Base-by-base conservation (phyloP, 2,888 invertebrate genomes). In the Sarcophaga variegata region DNA sequence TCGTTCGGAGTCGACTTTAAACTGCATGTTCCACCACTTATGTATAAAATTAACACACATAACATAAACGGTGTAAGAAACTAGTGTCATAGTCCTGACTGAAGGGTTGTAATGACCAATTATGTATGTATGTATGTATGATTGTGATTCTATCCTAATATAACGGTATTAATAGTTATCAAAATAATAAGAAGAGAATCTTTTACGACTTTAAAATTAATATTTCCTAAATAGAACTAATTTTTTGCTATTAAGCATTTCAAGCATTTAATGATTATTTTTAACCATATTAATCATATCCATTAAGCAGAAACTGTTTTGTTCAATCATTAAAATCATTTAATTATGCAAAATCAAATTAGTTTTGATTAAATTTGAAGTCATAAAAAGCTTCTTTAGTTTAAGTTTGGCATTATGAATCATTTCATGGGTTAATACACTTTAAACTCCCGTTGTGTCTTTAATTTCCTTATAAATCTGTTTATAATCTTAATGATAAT, bases 401-500 rank as follows among this genome's bases (percentile, higher is more conserved):
- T 66, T 66, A 37, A 6, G 12, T 54, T 14, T 54, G 12, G 14
- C 1, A 54, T 54, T 54, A 69, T 72, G 70, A 76, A 63, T 76
- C 14, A 69, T 63, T 76, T 54, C 70, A 77, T 62, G 78, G 78
- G 49, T 83, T 83, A 72, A 72, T 78, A 45, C 17, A 54, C 54
- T 54, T 37, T 27, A 67, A 67, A 67, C 66, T 74, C 66, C 72
- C 62, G 49, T 72, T 77, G 60, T 77, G 60, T 49, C 66, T 72
- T 77, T 2, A 59, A 71, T 83, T 67, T 78, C 71, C 66, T 49
- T 83, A 72, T 72, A 78, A 83, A 78, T 72, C 12, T n/a, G 4
- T 17, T 54, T 17, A 67, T 72, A 62, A 78, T 72, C 63, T 74
- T 4, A 66, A 72, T 72, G 37, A 67, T 78, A 66, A 78, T 49